Base-by-base conservation (phyloP, 1,140 invertebrate species). In the Hycleus cichorii region DNA sequence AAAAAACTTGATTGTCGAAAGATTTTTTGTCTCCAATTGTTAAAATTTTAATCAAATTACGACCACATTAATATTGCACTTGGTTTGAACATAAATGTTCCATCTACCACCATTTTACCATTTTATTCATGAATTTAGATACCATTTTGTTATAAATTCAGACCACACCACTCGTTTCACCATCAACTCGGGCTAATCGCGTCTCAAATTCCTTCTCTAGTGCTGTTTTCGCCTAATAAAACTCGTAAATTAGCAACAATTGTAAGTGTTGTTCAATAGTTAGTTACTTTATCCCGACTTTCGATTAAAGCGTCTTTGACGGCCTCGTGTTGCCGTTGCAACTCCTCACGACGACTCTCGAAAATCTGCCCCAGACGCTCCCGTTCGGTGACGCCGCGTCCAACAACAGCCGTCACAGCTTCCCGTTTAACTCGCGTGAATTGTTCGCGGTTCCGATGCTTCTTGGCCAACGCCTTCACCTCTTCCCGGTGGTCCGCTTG, bases 401-500 rank as follows among this genome's bases (percentile, higher is more conserved):
- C 87, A 42, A 93, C 89, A 2, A 90, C 86, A 44, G 83, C 81
- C 58, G 82, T 83, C 11, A 80, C 81, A 2, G 89, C 84, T 74
- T 90, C 88, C 32, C 87, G 75, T 66, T 89, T 89, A 72, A 88
- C 83, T 77, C 89, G 83, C 40, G 86, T 87, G 59, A 96, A 80
- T 73, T 96, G 94, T 65, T 94, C 91, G 69, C 93, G 89, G 70
- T 97, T 93, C 65, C 82, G 86, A 68, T 91, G 88, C 58, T 84
- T 84, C 64, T 90, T 89, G 10, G 85, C 81, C 47, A 93, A 75
- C 32, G 80, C 82, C 72, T 93, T 93, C 42, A 95, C 90, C 71
- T 96, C 91, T 49, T 90, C 88, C 61, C 90, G 85, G 53, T 89
- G 85, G 58, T 85, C 84, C 24, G 85, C 83, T 60, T 94, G 88